Evolutionary conservation across 2,797 vertebrate genomes (phyloP).

Genomic region (Microctenopoma lineatum): DNA sequence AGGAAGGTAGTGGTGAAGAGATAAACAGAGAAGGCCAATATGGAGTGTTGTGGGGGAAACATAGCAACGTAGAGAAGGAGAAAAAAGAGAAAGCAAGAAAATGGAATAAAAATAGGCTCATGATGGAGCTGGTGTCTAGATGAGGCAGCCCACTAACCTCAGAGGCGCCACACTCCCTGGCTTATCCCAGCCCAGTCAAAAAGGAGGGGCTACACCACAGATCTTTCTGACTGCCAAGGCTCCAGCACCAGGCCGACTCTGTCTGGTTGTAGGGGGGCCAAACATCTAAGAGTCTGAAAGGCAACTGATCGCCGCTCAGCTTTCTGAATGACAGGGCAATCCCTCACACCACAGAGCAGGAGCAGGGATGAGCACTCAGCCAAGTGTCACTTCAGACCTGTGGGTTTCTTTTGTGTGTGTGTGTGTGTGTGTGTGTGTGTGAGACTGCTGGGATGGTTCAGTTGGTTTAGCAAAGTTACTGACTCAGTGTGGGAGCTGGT

Average conservation of each 20-base stretch:
- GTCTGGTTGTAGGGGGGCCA: slow-evolving; percentile 59
- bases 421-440: background rate
- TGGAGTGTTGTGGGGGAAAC: slow-evolving; percentile 36
- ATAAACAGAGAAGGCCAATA: slow-evolving; percentile 53
- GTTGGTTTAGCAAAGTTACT: slow-evolving; percentile 35
- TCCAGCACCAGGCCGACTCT: slow-evolving; percentile 69
- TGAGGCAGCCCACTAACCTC: slow-evolving; percentile 84
- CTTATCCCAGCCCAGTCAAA: slow-evolving; percentile 76
- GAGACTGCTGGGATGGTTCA: slow-evolving; percentile 11
- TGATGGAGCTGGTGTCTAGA: slow-evolving; percentile 84
- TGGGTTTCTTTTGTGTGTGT: background rate
- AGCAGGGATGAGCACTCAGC: slow-evolving; percentile 27
- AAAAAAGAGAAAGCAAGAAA: slow-evolving; percentile 64
- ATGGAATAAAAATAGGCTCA: slow-evolving; percentile 85
- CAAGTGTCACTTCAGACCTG: slow-evolving; percentile 49
- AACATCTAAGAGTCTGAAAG: slow-evolving; percentile 54
- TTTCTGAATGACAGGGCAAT: slow-evolving; percentile 39
- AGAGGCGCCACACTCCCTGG: slow-evolving; percentile 84
- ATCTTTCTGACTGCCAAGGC: slow-evolving; percentile 76
- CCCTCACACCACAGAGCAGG: slow-evolving; percentile 32
- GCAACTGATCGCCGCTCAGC: slow-evolving; percentile 37
- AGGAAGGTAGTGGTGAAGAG: slow-evolving; percentile 60
- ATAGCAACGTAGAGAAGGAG: slow-evolving; percentile 38
- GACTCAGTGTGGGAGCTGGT: slow-evolving; percentile 42
- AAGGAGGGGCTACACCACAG: slow-evolving; percentile 82